Evolutionary conservation across 1,140 invertebrate genomes (phyloP), one percentile per base, ranked within the genome.

Genomic region (Cherax quadricarinatus): DNA sequence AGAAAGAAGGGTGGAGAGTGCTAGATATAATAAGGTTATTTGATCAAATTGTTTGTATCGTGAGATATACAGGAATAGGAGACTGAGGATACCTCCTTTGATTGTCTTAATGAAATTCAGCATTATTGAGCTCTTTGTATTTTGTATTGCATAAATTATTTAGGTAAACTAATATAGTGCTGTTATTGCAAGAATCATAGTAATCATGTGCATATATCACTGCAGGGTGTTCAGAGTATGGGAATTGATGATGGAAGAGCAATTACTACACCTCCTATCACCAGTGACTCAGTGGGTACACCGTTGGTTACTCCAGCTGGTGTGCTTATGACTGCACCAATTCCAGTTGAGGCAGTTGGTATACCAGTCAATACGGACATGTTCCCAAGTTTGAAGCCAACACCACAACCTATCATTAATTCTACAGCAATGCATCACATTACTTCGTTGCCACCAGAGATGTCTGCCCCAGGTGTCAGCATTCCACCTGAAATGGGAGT

Each of bases 181-280:
- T 70, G 66, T 70, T 21, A 75, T 75, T 75, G 7, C 62, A 75
- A 4, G 4, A 75, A 30, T 7, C 70, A 24, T 30, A 75, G 30
- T 9, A 75, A 21, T 9, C 21, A 30, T 75, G 70, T 75, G 62
- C 18, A 66, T 30, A 3, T 75, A 30, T 30, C 21, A 75, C 41
- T 80, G 75, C 86, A 88, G 86, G 86, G 75, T 62, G 51, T 53
- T 41, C 24, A 62, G 16, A 62, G 41, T 53, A 80, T 80, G n/a
- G 86, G 86, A 48, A 18, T 30, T 53, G 86, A 88, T 41, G 86
- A 88, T 7, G 48, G 78, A 73, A 57, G 51, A 80, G 86, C 24
- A 18, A 9, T 57, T 49, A 24, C 75, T 16, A 24, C 86, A 10
- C 51, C 86, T 53, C 7, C 86, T 12, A 80, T 88, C 12, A 30